Percentiles rank a stretch among this genome's conserved stretches.
Evolutionary conservation across 2,113 vertebrate genomes (phyloP).

Genomic region (Ailurus styani): DNA sequence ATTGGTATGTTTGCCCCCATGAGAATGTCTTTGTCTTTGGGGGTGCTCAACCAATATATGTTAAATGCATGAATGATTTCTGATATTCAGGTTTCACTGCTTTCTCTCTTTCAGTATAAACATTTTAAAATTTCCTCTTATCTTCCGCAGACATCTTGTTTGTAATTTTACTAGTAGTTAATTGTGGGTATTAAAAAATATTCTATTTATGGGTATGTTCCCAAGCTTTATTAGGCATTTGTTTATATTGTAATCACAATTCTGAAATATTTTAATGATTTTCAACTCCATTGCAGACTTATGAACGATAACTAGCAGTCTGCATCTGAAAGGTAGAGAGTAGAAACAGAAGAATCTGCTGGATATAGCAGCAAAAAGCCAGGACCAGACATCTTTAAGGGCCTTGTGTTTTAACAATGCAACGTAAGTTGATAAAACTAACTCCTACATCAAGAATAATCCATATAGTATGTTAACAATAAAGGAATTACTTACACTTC

Average conservation of each 20-base stretch:
- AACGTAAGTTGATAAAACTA: conserved; percentile 1
- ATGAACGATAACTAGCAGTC: not conserved
- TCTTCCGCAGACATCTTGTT: not conserved
- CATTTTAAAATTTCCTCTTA: not conserved
- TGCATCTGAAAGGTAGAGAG: not conserved
- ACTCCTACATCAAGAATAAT: not conserved
- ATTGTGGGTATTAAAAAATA: not conserved
- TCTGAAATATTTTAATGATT: not conserved
- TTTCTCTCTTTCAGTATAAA: conserved; percentile 18
- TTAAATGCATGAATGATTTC: not conserved
- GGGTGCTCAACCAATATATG: not conserved
- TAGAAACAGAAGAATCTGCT: not conserved
- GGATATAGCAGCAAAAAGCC: not conserved
- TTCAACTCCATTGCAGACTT: not conserved
- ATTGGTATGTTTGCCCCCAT: not conserved
- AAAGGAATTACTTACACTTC: not conserved
- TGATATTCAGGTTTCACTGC: not conserved
- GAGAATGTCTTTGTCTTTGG: not conserved
- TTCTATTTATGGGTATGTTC: not conserved
- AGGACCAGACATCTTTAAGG: not conserved
- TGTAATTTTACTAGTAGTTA: conserved; percentile 19
- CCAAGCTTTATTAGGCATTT: not conserved
- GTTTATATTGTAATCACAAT: not conserved
- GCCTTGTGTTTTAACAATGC: not conserved
- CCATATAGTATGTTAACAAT: not conserved